Evolutionary conservation across 2,113 vertebrate genomes (phyloP).

Genomic region (Cyprinodon variegatus): DNA sequence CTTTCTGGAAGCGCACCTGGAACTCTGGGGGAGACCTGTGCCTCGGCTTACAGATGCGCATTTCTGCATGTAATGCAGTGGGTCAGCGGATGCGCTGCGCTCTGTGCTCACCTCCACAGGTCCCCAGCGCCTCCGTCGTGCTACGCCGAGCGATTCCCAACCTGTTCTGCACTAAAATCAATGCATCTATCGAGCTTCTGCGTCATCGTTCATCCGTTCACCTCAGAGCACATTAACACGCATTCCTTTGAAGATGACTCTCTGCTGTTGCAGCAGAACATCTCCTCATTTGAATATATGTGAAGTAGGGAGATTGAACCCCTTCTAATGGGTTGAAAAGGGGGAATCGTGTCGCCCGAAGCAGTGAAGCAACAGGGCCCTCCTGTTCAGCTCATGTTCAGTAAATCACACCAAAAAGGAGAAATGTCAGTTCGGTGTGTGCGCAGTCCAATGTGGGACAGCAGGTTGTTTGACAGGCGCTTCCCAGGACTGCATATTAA

Average conservation of each 20-base stretch:
- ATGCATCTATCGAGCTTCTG: conserved; percentile 39
- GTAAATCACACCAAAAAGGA: conserved; percentile 12
- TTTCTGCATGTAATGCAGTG: background rate
- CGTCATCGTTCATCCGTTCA: conserved; percentile 34
- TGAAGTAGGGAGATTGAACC: background rate
- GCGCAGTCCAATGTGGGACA: conserved; percentile 57
- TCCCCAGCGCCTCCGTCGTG: conserved; percentile 44
- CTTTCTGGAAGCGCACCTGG: background rate
- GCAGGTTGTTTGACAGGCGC: conserved; percentile 59
- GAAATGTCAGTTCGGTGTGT: conserved; percentile 28
- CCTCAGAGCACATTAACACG: conserved; percentile 22
- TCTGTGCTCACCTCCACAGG: conserved; percentile 70
- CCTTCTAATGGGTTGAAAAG: background rate
- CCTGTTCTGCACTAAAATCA: conserved; percentile 30
- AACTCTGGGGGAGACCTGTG: conserved; percentile 5
- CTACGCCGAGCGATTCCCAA: conserved; percentile 24
- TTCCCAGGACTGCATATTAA: conserved; percentile 33
- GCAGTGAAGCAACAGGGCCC: background rate
- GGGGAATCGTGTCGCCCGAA: background rate
- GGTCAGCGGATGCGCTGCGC: conserved; percentile 37
- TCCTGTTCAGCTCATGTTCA: background rate
- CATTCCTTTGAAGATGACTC: conserved; percentile 56
- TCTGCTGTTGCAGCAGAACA: conserved; percentile 67
- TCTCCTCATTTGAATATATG: conserved; percentile 62
- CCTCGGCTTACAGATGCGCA: conserved; percentile 14